Evolutionary conservation across 64 coral and sea anemone genomes (phyloP).

Genomic region (Montipora capricornis): DNA sequence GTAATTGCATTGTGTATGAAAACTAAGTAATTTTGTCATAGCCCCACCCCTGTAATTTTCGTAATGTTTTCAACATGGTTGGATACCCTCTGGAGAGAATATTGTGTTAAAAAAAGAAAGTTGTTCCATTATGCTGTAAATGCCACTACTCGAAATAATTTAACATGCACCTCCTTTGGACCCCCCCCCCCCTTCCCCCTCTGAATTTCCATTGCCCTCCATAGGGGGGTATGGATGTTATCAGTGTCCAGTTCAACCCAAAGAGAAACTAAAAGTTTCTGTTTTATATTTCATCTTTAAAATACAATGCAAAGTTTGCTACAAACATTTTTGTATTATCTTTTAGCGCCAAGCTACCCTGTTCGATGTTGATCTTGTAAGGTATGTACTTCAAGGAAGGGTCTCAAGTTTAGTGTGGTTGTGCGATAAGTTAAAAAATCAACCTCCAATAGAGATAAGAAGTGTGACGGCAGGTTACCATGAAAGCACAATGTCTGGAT

Average conservation of each 20-base stretch:
- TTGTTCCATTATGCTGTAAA: background rate
- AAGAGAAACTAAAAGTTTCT: background rate
- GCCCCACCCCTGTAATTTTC: too few relatives aligned
- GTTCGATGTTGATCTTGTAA: constrained; percentile 10
- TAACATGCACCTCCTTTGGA: background rate
- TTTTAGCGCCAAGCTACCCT: constrained; percentile 4
- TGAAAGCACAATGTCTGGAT: background rate
- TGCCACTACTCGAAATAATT: too few relatives aligned
- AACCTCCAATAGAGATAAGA: background rate
- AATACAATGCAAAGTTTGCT: background rate
- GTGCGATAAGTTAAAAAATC: background rate
- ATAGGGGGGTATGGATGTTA: background rate
- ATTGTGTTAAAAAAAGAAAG: background rate
- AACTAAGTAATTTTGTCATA: background rate
- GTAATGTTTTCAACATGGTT: background rate
- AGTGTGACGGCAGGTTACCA: too few relatives aligned
- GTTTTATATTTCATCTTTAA: background rate
- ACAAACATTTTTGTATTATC: background rate
- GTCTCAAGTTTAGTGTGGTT: background rate
- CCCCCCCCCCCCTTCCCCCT: background rate
- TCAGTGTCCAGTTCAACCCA: background rate
- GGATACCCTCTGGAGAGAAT: background rate
- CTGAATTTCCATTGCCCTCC: background rate
- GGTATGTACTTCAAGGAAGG: constrained; percentile 11
- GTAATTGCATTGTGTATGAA: background rate